Base-by-base conservation (phyloP, 1,140 invertebrate genomes). In the Scaptodrosophila lebanonensis region DNA sequence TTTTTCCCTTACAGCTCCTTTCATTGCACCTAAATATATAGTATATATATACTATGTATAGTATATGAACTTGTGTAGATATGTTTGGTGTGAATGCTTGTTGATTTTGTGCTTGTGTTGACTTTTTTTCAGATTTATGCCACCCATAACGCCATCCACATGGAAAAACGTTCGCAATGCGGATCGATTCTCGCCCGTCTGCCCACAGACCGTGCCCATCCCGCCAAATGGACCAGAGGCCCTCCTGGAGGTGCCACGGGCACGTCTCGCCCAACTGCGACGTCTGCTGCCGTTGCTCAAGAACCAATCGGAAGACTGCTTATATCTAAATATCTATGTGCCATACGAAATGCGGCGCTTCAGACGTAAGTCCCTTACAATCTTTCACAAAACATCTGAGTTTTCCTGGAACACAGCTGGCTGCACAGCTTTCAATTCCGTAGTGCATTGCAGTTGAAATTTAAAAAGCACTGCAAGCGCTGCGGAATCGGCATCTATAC, bases 231-330 rank as follows among this genome's bases (percentile, higher is more conserved):
- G 92, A 54, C 92, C 93, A 15, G 94, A 95, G 68, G 92, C 93
- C 1, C 88, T 93, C 16, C 87, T 93, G 61, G 89, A 92, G 64
- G 91, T 95, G 70, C 95, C 97, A 5, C 89, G 93, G 22, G 93
- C 92, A 8, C 90, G 95, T 12, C 91, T 97, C 22, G 91, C 92
- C 17, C 93, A 95, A 83, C 89, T 98, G 18, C 92, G 95, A 67
- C 91, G 93, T 60, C 89, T 98, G 61, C 88, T 94, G 45, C 94
- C 95, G 5, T 89, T 95, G 59, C 89, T 98, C 25, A 91, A 91
- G 64, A 95, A 98, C 85, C 95, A 98, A 89, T 96, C 93, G 87
- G 97, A 99, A 89, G 97, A 99, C 89, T 99, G 97, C 87, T 93
- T 98, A 70, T 98, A 98, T 88, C 91, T 98, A 69, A 99, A 99